Evolutionary conservation across 2,888 invertebrate genomes (phyloP), one percentile per base, ranked within the genome.

Genomic region (Spatulosminthurus flaviceps): DNA sequence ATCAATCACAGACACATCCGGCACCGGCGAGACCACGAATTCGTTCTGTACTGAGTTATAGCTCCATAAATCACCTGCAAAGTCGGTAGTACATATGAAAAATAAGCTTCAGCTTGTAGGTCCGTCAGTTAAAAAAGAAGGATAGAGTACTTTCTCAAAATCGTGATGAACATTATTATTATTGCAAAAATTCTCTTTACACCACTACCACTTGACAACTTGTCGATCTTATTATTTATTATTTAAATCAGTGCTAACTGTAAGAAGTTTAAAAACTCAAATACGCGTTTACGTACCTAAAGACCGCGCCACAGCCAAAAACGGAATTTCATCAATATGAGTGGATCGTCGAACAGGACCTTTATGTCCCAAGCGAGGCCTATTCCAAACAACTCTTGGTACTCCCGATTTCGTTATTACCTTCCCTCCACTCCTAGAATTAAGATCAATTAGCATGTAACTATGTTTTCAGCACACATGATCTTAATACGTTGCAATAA

Each of bases 1-100:
- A 82, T 92, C 91, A 81, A 95, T 89, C 0, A 97, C 96, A 80
- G 92, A 92, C 16, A 97, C 95, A 89, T 99, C 98, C 0, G 98
- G 98, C 88, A 96, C 96, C 0, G 98, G 98, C 41, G 97, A 97
- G n/a, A 99, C 98, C 22, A 97, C 94, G 89, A 96, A 99, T 88
- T 94, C 93, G 88, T 96, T 93, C 85, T 93, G 92, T 80, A 92
- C 92, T 0, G 94, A 93, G 89, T 98, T 97, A 88, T 96, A 98
- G 86, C 97, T 97, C 98, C 98, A 99, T 21, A 99, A 90, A 88
- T 98, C 98, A 71, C 98, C 92, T 92, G 85, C 4, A 34, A 34
- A 34, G n/a, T n/a, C n/a, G n/a, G n/a, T n/a, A n/a, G n/a, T n/a
- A n/a, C n/a, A n/a, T n/a, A n/a, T n/a, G n/a, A n/a, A n/a, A n/a